A percentile compares a stretch with the other conserved stretches of the same genome.
These are phyloP conservation scores for Acronicta alni DNA, from an alignment of 2,888 invertebrate species.

Conservation along the genomic window DNA sequence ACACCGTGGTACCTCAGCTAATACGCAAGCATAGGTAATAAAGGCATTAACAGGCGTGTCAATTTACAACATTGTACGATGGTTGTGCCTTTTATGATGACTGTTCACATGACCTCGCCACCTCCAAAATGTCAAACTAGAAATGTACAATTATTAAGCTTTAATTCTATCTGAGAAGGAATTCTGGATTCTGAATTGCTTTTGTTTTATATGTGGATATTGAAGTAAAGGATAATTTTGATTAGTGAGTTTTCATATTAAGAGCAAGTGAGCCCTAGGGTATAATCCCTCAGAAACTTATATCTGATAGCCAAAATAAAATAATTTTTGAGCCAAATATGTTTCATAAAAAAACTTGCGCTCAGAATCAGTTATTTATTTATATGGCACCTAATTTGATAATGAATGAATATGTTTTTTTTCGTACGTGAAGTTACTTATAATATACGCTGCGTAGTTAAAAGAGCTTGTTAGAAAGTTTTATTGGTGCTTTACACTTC, in stretches of 20 bases:
- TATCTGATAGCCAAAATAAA: too few species aligned
- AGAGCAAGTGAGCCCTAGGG: neutral
- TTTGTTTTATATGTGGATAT: slow-evolving; percentile 5
- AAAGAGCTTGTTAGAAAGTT: slow-evolving; percentile 48
- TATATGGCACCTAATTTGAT: too few species aligned
- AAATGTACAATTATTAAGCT: slow-evolving; percentile 23
- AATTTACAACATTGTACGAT: slow-evolving; percentile 47
- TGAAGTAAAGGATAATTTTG: slow-evolving; percentile 3
- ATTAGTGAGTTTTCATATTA: neutral
- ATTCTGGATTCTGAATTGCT: slow-evolving; percentile 4
- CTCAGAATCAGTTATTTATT: too few species aligned
- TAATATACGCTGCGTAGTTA: slow-evolving; percentile 37
- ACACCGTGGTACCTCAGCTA: slow-evolving; percentile 58
- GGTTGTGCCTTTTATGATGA: slow-evolving; percentile 53
- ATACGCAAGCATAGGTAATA: slow-evolving; percentile 57
- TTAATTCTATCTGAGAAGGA: slow-evolving; percentile 1
- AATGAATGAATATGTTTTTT: too few species aligned
- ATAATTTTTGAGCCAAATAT: too few species aligned
- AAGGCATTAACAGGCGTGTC: slow-evolving; percentile 52
- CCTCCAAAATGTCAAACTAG: slow-evolving; percentile 32
- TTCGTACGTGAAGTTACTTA: too few species aligned
- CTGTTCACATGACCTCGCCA: slow-evolving; percentile 56
- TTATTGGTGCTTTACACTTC: slow-evolving; percentile 32
- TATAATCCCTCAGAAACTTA: neutral
- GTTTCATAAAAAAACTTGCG: too few species aligned